Conservation (phyloP, 2,113 vertebrate species). For the Parus major region DNA sequence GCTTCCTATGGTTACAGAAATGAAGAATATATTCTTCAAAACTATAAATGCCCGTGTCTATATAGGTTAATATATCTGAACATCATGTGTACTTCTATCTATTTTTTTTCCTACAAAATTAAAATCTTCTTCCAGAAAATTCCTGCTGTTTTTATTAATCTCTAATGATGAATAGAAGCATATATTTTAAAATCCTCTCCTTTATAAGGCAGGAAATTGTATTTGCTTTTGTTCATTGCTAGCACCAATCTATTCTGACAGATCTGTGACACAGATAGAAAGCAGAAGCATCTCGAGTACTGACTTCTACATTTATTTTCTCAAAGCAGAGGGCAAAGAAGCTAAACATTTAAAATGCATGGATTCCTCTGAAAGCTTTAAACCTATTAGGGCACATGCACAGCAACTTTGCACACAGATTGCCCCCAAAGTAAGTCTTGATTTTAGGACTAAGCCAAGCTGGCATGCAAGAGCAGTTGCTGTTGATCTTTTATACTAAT, state of each 20-base stretch:
- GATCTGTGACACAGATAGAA: constrained; percentile 41
- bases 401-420: constrained; percentile 76
- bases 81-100: background rate
- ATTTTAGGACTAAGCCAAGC: constrained; percentile 87
- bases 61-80: background rate
- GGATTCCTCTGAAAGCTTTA: constrained; percentile 58
- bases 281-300: background rate
- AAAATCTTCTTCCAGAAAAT: background rate
- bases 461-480: constrained; percentile 85
- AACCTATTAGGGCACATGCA: constrained; percentile 62
- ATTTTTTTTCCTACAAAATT: background rate
- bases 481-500: constrained; percentile 99
- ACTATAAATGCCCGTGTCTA: background rate
- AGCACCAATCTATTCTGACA: background rate
- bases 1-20: background rate
- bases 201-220: constrained; percentile 20
- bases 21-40: background rate
- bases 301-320: constrained; percentile 52
- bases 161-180: background rate
- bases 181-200: constrained; percentile 6
- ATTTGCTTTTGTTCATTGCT: constrained; percentile 17
- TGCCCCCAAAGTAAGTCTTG: constrained; percentile 86
- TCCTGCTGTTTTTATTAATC: background rate
- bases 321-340: constrained; percentile 46
- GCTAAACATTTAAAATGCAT: constrained; percentile 65